Evolutionary conservation across 2,888 invertebrate genomes (phyloP).

Genomic region (Drosophila kambysellisi): DNA sequence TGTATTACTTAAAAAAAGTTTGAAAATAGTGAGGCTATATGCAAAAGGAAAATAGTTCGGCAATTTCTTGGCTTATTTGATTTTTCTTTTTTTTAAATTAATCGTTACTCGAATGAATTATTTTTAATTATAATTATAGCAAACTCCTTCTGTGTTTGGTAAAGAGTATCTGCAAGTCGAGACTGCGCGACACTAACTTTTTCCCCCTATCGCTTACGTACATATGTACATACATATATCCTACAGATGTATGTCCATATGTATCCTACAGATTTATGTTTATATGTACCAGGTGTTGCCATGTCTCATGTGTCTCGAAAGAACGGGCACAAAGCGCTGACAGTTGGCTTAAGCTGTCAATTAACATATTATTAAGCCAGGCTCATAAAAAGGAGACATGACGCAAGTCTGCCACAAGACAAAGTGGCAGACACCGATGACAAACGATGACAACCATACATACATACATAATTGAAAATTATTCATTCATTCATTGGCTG

Average conservation of each 20-base stretch:
- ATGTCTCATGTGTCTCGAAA: conserved; percentile 36
- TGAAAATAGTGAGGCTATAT: neutral
- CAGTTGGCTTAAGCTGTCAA: conserved; percentile 72
- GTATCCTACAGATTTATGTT: neutral
- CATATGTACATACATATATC: neutral
- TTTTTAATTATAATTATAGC: neutral
- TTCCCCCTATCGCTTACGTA: neutral
- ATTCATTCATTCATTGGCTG: conserved; percentile 19
- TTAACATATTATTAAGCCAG: conserved; percentile 70
- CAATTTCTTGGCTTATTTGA: neutral
- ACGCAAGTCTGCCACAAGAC: conserved; percentile 1
- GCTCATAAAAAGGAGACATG: conserved; percentile 19
- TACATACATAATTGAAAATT: conserved; percentile 33
- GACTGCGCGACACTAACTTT: neutral
- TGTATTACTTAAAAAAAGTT: too few relatives aligned
- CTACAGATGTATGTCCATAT: neutral
- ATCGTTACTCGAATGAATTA: neutral
- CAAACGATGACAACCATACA: conserved; percentile 15
- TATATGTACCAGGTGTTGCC: neutral
- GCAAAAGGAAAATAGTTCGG: neutral
- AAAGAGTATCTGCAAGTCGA: neutral
- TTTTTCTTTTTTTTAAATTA: neutral
- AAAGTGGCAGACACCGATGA: conserved; percentile 20
- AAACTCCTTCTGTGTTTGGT: neutral
- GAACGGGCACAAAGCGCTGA: conserved; percentile 43